These are phyloP conservation scores for Carassius carassius DNA, from an alignment of 2,113 vertebrate genomes.

Conservation along the genomic window DNA sequence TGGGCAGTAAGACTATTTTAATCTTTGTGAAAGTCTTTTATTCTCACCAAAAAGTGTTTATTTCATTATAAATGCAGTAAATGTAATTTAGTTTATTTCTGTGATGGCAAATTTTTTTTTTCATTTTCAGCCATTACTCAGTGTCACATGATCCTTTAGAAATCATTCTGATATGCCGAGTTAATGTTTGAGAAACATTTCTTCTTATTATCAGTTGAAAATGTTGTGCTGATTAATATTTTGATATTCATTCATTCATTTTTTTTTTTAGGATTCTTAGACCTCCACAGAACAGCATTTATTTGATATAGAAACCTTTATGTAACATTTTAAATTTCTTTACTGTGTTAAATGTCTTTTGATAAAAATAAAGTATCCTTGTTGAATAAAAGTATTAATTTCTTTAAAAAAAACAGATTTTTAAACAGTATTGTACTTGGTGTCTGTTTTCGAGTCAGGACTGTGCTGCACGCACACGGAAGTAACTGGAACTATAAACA, in stretches of 20 bases:
- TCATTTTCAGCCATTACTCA: neutral
- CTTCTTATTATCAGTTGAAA: neutral
- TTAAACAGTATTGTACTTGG: neutral
- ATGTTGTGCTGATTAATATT: neutral
- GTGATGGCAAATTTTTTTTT: neutral
- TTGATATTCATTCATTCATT: neutral
- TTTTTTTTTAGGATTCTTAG: neutral
- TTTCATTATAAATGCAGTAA: neutral
- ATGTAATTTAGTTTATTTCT: neutral
- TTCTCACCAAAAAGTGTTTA: neutral
- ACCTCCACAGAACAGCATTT: neutral
- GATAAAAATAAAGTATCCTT: too few relatives aligned
- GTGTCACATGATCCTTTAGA: conserved; percentile 3
- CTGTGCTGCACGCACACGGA: neutral
- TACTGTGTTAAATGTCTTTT: neutral
- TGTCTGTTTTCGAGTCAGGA: neutral
- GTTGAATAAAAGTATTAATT: neutral
- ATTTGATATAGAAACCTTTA: neutral
- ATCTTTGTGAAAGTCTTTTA: neutral
- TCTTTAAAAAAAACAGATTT: neutral
- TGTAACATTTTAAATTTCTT: neutral
- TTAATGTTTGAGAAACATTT: neutral
- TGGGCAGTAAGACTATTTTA: neutral
- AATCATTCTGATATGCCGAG: neutral
- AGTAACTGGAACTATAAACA: neutral